Base-by-base conservation (phyloP, 2,888 invertebrate species). In the Pheosia gnoma region DNA sequence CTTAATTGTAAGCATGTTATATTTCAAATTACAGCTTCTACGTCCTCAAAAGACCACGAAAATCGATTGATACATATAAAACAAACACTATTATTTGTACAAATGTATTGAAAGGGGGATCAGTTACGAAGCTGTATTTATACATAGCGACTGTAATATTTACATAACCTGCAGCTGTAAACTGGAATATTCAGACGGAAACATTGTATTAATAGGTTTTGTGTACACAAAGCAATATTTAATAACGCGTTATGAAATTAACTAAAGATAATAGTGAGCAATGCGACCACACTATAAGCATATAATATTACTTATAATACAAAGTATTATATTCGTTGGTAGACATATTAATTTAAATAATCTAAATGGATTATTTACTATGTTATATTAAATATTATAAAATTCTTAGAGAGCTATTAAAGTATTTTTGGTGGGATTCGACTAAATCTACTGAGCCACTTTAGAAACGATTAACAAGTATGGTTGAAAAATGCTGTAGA, bases 111-210 rank as follows among this genome's bases (percentile, higher is more conserved):
- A 51, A 13, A 13, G 51, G 25, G 51, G 9, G 25, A 25, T 25
- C 2, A 51, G 51, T 25, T 7, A 9, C 51, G 51, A 25, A 25
- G 13, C 51, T 25, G 1, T 7, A 9, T 36, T 52, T 13, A 8
- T 47, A 60, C 45, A 6, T 43, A 49, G 52, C 36, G 47, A 13
- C 55, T 59, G 58, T 38, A 25, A 25, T 25, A 67, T 59, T 62
- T 62, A 65, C 62, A 65, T 67, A 68, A 67, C 64, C 60, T 63
- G 58, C 63, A 68, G 65, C 65, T 61, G 58, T 63, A 66, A 72
- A 65, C 49, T 56, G 45, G 49, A 71, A 59, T 58, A 43, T 62
- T 62, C 51, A 52, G 56, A 56, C 45, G 56, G 52, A 59, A 68
- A 62, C 59, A 47, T 59, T 60, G 59, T 56, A 56, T 56, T 56